Conservation (phyloP, 2,113 vertebrate species). For the Raja brachyura region DNA sequence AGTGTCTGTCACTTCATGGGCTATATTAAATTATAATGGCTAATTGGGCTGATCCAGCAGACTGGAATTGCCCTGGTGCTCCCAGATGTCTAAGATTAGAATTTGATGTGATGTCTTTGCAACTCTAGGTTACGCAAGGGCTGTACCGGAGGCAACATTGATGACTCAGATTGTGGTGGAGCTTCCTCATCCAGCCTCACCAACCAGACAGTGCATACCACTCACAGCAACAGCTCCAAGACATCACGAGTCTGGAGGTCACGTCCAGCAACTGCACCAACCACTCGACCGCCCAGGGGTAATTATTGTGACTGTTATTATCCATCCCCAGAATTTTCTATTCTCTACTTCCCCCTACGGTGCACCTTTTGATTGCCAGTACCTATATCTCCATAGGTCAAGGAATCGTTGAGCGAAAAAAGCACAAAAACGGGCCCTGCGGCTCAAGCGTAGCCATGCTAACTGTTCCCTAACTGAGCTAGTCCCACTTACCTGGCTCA, state of each 20-base stretch:
- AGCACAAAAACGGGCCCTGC: too few relatives aligned
- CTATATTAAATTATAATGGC: neutral
- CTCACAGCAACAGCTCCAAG: constrained; percentile 69
- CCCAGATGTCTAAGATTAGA: neutral
- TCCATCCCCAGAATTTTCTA: neutral
- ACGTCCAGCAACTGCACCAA: constrained; percentile 49
- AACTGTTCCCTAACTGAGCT: too few relatives aligned
- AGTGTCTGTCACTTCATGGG: neutral
- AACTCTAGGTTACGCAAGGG: constrained; percentile 81
- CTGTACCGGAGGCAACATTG: constrained; percentile 69
- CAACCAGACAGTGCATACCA: constrained; percentile 63
- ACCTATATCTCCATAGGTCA: too few relatives aligned
- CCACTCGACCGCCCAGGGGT: constrained; percentile 64
- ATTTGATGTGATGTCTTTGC: constrained; percentile 28
- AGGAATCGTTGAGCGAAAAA: too few relatives aligned
- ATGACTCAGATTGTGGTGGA: constrained; percentile 68
- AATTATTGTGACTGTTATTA: neutral
- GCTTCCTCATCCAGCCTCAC: constrained; percentile 55
- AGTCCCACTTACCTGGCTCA: too few relatives aligned
- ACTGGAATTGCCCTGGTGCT: neutral
- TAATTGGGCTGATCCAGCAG: neutral
- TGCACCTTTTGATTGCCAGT: too few relatives aligned
- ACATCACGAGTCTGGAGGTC: constrained; percentile 64
- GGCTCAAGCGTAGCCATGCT: too few relatives aligned
- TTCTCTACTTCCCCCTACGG: neutral